Conservation (phyloP, 53 echinoderm and acorn worm species). For the Patiria pectinifera region DNA sequence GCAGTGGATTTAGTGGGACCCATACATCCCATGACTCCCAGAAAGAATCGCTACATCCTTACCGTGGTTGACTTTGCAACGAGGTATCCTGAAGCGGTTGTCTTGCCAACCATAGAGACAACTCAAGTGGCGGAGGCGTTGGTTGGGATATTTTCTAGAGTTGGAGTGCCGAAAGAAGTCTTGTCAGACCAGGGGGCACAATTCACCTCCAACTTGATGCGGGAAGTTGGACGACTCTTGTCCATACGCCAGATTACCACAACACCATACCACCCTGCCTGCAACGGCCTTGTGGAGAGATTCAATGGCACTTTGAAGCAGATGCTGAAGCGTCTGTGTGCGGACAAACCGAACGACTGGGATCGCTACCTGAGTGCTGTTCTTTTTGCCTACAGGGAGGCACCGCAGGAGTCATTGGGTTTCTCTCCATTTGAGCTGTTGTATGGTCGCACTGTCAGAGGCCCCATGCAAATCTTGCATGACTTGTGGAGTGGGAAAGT, state of each 20-base stretch:
- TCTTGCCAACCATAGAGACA: conserved; percentile 49
- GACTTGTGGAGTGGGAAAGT: conserved; percentile 55
- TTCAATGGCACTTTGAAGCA: conserved; percentile 62
- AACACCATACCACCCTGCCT: conserved; percentile 66
- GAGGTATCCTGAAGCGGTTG: conserved; percentile 64
- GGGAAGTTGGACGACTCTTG: conserved; percentile 60
- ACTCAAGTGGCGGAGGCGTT: conserved; percentile 56
- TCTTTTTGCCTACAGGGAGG: conserved; percentile 64
- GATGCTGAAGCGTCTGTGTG: conserved; percentile 63
- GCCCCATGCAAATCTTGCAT: conserved; percentile 63
- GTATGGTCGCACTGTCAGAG: conserved; percentile 65
- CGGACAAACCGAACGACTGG: conserved; percentile 67
- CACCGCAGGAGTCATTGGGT: conserved; percentile 60
- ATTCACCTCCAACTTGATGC: conserved; percentile 64
- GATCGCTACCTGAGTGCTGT: conserved; percentile 54
- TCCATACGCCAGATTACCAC: conserved; percentile 47
- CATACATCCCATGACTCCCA: conserved; percentile 42
- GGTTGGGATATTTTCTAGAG: conserved; percentile 61
- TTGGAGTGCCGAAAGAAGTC: conserved; percentile 70
- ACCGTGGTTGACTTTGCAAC: conserved; percentile 60
- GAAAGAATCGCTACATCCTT: conserved; percentile 60
- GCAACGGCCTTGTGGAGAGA: conserved; percentile 68
- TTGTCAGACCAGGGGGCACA: conserved; percentile 63
- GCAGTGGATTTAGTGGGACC: conserved; percentile 66
- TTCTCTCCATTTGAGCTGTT: conserved; percentile 72